Evolutionary conservation across 2,113 vertebrate genomes (phyloP).

Genomic region (human (Homo sapiens)): GRCh38 chr3:62184501-62185000

Average conservation of each 20-base stretch:
- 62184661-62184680: rapidly evolving
- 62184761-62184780: background rate
- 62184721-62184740: rapidly evolving
- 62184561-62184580: background rate
- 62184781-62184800: background rate
- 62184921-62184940: background rate
- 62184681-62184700: background rate
- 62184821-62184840: background rate
- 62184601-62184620: background rate
- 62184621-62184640: background rate
- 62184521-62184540: slow-evolving; percentile 56
- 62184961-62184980: background rate
- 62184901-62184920: background rate
- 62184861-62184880: background rate
- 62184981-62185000: background rate
- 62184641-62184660: background rate
- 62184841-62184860: background rate
- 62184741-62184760: background rate
- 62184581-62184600: background rate
- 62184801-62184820: background rate
- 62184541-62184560: slow-evolving; percentile 68
- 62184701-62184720: rapidly evolving
- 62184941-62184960: background rate
- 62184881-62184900: background rate
- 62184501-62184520: background rate